Percentiles rank a stretch among this genome's conserved stretches.
Conservation (phyloP, 2,113 vertebrate species). For the Oryzias curvinotus region DNA sequence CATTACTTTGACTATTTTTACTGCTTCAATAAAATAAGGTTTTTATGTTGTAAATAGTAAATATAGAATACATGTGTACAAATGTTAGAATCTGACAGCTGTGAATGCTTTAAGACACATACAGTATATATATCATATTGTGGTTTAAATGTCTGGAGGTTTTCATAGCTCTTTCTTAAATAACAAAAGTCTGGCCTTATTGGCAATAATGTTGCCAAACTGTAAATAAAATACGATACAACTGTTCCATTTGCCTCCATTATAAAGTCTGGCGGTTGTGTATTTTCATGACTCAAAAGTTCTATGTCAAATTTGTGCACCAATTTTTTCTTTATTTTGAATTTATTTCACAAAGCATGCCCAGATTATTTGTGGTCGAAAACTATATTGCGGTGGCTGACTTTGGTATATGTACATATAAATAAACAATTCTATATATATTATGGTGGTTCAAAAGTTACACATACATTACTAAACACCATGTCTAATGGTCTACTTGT, state of each 20-base stretch:
- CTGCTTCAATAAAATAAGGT: constrained; percentile 35
- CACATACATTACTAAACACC: constrained; percentile 54
- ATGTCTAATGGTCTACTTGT: constrained; percentile 62
- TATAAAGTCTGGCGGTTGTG: constrained; percentile 39
- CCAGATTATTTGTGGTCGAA: constrained; percentile 54
- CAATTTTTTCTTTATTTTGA: constrained; percentile 3
- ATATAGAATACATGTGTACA: constrained; percentile 37
- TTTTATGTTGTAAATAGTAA: constrained; percentile 52
- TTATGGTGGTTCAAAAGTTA: constrained; percentile 58
- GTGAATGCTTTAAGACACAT: constrained; percentile 13
- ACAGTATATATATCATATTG: background rate
- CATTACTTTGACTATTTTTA: constrained; percentile 7
- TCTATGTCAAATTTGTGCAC: constrained; percentile 23
- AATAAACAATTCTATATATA: background rate
- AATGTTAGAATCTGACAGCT: constrained; percentile 29
- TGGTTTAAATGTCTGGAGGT: constrained; percentile 40
- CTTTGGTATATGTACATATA: constrained; percentile 33
- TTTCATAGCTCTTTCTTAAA: constrained; percentile 46
- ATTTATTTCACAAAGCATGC: constrained; percentile 56
- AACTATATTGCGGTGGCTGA: constrained; percentile 48
- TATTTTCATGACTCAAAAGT: constrained; percentile 38
- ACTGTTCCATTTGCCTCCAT: constrained; percentile 34
- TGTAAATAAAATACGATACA: constrained; percentile 60
- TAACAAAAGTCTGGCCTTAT: constrained; percentile 33
- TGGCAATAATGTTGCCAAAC: constrained; percentile 17